Percentiles rank a stretch among this genome's conserved stretches.
phyloP scores from a whole-genome alignment of 2,113 vertebrate species.

The Charadrius vociferus region DNA sequence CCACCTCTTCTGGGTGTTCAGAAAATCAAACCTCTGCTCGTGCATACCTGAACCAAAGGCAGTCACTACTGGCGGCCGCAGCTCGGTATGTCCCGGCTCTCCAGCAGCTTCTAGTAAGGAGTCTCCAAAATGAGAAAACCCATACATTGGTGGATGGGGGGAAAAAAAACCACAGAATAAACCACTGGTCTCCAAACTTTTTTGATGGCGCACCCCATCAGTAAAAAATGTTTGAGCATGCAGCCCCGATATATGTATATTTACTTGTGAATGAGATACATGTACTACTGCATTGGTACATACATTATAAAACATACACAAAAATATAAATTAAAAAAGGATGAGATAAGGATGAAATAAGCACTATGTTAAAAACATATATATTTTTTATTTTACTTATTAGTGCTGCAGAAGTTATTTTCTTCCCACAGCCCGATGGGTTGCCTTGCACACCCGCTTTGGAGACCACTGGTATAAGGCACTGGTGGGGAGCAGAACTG shows the following conservation, averaged over 20 bases:
- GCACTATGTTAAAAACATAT: background rate
- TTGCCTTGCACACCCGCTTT: background rate
- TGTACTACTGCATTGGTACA: background rate
- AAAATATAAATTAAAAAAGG: background rate
- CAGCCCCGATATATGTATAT: no score
- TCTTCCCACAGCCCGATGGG: accelerated
- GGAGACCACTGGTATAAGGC: background rate
- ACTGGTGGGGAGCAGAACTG: background rate
- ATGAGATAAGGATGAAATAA: background rate
- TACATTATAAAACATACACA: background rate
- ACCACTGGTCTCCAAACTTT: background rate
- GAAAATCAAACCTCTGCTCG: background rate
- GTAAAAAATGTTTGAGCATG: background rate
- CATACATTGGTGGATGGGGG: background rate
- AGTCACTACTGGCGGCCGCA: accelerated
- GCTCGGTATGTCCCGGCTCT: background rate
- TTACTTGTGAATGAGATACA: background rate
- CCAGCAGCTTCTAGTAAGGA: background rate
- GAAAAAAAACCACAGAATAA: background rate
- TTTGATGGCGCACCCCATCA: background rate
- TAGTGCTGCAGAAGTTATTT: background rate
- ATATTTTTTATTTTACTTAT: background rate
- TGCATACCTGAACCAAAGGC: background rate
- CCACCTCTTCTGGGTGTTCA: background rate
- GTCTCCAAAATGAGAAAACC: background rate